Conservation (phyloP, 2,797 vertebrate species). For the Alectoris magna region DNA sequence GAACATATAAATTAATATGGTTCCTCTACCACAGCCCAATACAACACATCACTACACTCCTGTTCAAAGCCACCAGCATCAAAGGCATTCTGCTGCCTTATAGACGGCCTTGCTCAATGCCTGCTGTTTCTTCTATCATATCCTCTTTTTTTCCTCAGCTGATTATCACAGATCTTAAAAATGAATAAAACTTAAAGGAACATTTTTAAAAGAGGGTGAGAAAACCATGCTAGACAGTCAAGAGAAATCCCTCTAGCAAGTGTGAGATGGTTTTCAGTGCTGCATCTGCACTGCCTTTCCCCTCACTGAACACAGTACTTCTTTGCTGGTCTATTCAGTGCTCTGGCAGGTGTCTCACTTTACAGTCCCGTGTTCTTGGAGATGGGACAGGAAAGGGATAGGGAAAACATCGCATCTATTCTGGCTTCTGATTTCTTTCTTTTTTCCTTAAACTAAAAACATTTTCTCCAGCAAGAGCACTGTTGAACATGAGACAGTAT, state of each 20-base stretch:
- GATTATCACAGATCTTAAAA: background rate
- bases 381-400: accelerated
- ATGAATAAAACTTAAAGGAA: background rate
- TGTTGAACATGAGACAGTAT: background rate
- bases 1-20: background rate
- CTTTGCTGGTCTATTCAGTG: background rate
- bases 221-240: background rate
- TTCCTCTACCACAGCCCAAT: background rate
- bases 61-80: background rate
- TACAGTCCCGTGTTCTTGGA: background rate
- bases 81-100: background rate
- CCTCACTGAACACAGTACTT: background rate
- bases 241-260: background rate
- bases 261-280: background rate
- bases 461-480: background rate
- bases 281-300: background rate
- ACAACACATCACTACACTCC: background rate
- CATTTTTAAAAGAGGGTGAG: background rate
- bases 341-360: background rate
- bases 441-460: background rate
- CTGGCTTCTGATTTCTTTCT: background rate
- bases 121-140: background rate
- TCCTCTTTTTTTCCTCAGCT: background rate
- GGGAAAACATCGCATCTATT: background rate
- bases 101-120: background rate